Evolutionary conservation across 2,113 vertebrate genomes (phyloP).

Genomic region (Fregata magnificens): DNA sequence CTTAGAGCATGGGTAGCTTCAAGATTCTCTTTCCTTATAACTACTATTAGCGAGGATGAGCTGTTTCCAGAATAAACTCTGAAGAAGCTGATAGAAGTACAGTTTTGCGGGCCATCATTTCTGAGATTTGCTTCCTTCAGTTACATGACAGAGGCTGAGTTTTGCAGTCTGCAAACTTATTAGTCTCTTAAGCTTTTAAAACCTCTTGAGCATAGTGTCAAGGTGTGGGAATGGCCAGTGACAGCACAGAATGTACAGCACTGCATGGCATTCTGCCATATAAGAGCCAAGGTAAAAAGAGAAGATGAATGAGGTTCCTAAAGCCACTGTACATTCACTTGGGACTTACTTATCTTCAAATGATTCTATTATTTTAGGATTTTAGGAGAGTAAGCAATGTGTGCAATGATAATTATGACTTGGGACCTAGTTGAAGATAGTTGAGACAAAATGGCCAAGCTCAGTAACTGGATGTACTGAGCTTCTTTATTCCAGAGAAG

Average conservation of each 20-base stretch:
- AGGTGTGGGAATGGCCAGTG: not conserved
- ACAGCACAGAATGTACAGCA: not conserved
- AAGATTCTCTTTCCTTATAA: not conserved
- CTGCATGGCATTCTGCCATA: accelerated
- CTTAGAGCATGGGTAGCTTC: not conserved
- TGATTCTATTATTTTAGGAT: not conserved
- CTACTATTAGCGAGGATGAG: not conserved
- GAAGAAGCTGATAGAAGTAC: not conserved
- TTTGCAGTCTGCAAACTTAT: not conserved
- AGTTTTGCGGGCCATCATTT: not conserved
- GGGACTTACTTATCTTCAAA: not conserved
- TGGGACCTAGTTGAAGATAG: not conserved
- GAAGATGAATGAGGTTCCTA: not conserved
- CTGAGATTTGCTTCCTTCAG: not conserved
- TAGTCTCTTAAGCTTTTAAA: not conserved
- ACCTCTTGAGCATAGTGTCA: not conserved
- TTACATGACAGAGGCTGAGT: not conserved
- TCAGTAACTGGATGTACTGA: not conserved
- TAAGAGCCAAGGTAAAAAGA: not conserved
- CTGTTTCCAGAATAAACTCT: not conserved
- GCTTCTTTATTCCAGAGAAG: not conserved
- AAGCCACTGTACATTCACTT: not conserved
- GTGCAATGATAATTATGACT: not conserved
- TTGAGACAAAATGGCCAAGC: not conserved
- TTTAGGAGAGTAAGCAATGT: not conserved